Evolutionary conservation across 2,797 vertebrate genomes (phyloP).

Genomic region (Neoniphon sammara): DNA sequence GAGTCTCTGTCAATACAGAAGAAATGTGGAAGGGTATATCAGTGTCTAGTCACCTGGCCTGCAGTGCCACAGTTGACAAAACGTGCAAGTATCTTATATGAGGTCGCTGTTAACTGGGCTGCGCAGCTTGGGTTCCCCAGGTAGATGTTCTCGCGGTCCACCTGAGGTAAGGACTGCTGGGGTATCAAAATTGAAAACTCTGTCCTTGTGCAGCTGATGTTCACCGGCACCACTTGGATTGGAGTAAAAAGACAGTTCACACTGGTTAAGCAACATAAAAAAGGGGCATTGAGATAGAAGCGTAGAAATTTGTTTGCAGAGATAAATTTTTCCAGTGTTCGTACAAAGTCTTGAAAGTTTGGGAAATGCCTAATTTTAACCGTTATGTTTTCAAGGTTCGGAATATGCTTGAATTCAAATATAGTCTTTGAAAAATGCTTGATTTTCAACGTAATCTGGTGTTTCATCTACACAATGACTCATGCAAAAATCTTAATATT

Average conservation of each 20-base stretch:
- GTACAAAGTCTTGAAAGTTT: too few relatives aligned
- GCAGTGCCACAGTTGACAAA: constrained; percentile 93
- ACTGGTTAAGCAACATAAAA: constrained; percentile 1
- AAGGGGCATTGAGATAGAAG: neutral
- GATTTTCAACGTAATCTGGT: too few relatives aligned
- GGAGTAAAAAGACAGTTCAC: constrained; percentile 8
- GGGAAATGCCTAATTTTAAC: too few relatives aligned
- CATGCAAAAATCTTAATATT: too few relatives aligned
- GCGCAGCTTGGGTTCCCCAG: constrained; percentile 90
- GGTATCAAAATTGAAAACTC: constrained; percentile 97
- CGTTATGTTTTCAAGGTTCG: too few relatives aligned
- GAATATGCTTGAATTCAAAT: too few relatives aligned
- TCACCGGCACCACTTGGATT: constrained; percentile 91
- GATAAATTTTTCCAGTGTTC: neutral
- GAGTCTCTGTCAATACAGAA: neutral
- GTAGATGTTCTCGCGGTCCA: constrained; percentile 91
- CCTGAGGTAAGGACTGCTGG: constrained; percentile 85
- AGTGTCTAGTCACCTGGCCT: constrained; percentile 82
- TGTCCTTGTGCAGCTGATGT: constrained; percentile 93
- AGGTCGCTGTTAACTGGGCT: constrained; percentile 86
- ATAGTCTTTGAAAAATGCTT: too few relatives aligned
- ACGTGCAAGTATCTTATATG: constrained; percentile 92
- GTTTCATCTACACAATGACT: too few relatives aligned
- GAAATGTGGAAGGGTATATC: neutral
- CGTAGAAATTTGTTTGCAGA: constrained; percentile 6